These are phyloP conservation scores for Apocheima hispidaria DNA, from an alignment of 2,888 invertebrate species.

Conservation along the genomic window DNA sequence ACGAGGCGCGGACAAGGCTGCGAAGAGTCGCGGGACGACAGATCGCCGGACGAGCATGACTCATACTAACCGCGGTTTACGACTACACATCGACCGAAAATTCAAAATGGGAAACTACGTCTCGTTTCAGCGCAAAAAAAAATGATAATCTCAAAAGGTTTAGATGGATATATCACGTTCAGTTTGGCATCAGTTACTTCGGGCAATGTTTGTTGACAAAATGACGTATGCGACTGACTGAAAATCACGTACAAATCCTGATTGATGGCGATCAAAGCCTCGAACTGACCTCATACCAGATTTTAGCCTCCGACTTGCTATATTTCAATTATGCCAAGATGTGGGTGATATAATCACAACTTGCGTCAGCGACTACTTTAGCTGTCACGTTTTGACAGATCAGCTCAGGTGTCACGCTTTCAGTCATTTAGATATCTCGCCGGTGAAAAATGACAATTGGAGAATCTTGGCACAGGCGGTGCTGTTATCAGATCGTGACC, in stretches of 20 bases:
- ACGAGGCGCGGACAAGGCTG: conserved; percentile 67
- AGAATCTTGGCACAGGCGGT: conserved; percentile 61
- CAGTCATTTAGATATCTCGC: conserved; percentile 54
- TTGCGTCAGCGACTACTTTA: conserved; percentile 46
- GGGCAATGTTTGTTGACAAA: background rate
- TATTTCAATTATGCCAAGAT: conserved; percentile 26
- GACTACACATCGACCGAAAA: conserved; percentile 66
- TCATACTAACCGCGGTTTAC: conserved; percentile 50
- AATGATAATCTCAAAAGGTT: background rate
- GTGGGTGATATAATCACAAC: conserved; percentile 47
- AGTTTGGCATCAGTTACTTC: background rate
- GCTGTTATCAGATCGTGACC: conserved; percentile 56
- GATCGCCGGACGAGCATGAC: conserved; percentile 64
- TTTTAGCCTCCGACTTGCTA: background rate
- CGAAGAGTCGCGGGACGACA: conserved; percentile 62
- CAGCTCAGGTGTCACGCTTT: conserved; percentile 57
- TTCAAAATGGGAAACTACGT: conserved; percentile 54
- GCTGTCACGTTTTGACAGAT: conserved; percentile 55
- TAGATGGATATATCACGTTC: background rate
- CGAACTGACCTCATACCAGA: background rate
- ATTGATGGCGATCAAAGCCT: background rate
- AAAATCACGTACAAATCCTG: background rate
- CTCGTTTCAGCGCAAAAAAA: conserved; percentile 3
- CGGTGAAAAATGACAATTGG: conserved; percentile 62
- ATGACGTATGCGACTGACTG: background rate